phyloP scores from a whole-genome alignment of 2,888 invertebrate species.

The Hemithea aestivaria region DNA sequence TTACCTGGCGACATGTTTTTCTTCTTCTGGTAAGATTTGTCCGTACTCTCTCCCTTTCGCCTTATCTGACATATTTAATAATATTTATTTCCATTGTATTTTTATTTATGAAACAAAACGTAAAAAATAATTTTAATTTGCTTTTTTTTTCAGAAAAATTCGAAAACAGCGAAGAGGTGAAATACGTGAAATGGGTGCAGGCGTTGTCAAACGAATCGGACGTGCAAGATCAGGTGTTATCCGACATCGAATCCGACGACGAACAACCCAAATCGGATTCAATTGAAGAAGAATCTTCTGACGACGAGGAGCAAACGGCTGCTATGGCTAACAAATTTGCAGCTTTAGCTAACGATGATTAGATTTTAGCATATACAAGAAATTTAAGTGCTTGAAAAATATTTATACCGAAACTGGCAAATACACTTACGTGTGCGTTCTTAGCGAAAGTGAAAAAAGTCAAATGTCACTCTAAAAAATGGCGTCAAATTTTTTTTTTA shows the following conservation, averaged over 20 bases:
- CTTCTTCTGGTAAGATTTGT: no score
- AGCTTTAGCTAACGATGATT: constrained; percentile 47
- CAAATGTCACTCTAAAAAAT: no score
- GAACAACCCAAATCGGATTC: constrained; percentile 23
- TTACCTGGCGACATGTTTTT: no score
- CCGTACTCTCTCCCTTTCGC: no score
- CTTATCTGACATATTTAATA: background rate
- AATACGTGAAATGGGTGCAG: constrained; percentile 84
- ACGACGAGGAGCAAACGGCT: constrained; percentile 33
- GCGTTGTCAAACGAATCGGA: constrained; percentile 60
- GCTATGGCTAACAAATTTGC: constrained; percentile 69
- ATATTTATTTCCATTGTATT: background rate
- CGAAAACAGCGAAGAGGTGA: constrained; percentile 80
- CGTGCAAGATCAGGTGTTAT: constrained; percentile 25
- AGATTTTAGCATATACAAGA: no score
- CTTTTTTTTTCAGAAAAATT: constrained; percentile 73
- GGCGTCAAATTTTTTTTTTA: no score
- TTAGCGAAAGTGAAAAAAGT: no score
- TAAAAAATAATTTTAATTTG: background rate
- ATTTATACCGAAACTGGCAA: no score
- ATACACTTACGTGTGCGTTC: no score
- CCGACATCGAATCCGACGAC: constrained; percentile 31
- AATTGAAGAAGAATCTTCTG: constrained; percentile 13
- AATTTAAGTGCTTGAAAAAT: no score
- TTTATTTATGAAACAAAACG: background rate